phyloP scores from a whole-genome alignment of 2,113 vertebrate genomes.

The Eolophus roseicapilla region DNA sequence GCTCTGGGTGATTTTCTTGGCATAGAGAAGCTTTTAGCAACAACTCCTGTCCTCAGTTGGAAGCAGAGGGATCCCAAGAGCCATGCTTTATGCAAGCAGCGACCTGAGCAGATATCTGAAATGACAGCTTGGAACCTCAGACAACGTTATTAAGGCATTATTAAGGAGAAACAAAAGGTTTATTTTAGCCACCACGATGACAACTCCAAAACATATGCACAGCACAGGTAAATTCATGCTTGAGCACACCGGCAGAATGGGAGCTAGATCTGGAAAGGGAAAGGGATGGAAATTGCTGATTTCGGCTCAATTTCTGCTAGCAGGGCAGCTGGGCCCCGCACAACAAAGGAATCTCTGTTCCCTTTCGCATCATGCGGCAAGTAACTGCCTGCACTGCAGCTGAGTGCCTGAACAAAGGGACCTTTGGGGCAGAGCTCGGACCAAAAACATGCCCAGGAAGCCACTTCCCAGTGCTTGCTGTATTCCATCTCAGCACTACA shows the following conservation, averaged over 20 bases:
- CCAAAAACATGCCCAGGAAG: not conserved
- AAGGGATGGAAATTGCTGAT: conserved; percentile 15
- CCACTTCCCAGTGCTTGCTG: not conserved
- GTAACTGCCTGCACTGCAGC: not conserved
- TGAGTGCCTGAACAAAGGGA: conserved; percentile 42
- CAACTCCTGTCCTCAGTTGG: not conserved
- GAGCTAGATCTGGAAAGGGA: not conserved
- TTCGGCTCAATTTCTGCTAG: not conserved
- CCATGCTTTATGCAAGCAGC: rapidly evolving
- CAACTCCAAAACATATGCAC: not conserved
- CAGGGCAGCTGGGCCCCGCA: not conserved
- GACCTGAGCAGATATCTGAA: not conserved
- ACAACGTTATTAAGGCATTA: rapidly evolving
- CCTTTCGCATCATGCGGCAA: not conserved
- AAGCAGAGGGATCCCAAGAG: not conserved
- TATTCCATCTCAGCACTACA: not conserved
- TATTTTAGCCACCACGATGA: not conserved
- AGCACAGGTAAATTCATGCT: not conserved
- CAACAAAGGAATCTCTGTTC: conserved; percentile 68
- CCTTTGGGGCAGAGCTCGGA: conserved; percentile 46
- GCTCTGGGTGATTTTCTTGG: not conserved
- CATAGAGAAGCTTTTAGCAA: not conserved
- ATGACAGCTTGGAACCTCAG: not conserved
- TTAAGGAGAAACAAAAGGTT: not conserved
- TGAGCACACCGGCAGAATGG: rapidly evolving